Conservation (phyloP, 2,113 vertebrate species). For the Donacobius atricapilla region DNA sequence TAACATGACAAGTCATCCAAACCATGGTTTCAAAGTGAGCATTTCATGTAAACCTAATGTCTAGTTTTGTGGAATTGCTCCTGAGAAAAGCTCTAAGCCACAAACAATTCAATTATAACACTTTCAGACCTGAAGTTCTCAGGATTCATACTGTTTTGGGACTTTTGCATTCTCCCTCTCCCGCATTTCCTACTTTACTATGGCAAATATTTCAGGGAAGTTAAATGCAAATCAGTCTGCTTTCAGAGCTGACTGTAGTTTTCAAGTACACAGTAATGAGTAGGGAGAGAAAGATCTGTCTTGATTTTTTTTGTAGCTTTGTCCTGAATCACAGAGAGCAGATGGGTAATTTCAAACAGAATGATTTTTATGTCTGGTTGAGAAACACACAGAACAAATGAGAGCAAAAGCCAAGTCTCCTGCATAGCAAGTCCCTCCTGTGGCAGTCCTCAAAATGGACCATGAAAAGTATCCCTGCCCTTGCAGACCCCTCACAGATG, state of each 20-base stretch:
- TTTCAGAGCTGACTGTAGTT: not conserved
- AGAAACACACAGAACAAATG: conserved; percentile 2
- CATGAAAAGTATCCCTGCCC: not conserved
- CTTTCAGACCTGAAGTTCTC: not conserved
- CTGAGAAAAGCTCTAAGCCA: not conserved
- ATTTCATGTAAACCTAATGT: not conserved
- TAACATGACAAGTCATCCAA: not conserved
- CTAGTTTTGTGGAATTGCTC: not conserved
- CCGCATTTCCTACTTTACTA: not conserved
- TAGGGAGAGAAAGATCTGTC: not conserved
- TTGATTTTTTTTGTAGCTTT: not conserved
- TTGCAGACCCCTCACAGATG: not conserved
- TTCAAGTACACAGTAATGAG: not conserved
- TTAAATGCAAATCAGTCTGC: not conserved
- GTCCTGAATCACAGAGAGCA: conserved; percentile 2
- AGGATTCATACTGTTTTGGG: not conserved
- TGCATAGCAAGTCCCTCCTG: not conserved
- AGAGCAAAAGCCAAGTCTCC: conserved; percentile 23
- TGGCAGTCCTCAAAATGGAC: not conserved
- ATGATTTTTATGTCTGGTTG: conserved; percentile 11
- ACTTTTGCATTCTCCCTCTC: not conserved
- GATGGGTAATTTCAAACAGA: conserved; percentile 29
- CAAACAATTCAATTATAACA: not conserved
- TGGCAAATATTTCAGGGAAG: not conserved
- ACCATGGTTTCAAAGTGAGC: not conserved